Conservation (phyloP, 2,888 invertebrate species). For the Lasioglossum lativentre region DNA sequence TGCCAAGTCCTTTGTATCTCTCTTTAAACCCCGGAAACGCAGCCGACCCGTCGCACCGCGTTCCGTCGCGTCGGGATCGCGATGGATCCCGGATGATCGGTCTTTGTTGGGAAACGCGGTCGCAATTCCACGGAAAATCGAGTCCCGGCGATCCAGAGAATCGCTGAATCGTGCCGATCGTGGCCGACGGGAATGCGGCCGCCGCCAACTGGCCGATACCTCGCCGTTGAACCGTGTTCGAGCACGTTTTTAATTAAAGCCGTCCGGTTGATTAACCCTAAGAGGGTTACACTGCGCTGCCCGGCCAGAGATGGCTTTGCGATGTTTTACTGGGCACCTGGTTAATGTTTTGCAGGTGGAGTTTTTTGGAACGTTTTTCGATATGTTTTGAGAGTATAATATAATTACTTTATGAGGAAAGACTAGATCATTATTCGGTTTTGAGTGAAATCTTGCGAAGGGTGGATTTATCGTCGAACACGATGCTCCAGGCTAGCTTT, state of each 20-base stretch:
- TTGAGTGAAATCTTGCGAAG: not conserved
- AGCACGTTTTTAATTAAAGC: slow-evolving; percentile 4
- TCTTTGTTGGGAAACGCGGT: slow-evolving; percentile 48
- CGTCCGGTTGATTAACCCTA: not conserved
- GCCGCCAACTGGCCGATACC: not conserved
- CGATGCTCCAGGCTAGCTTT: no score
- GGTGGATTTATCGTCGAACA: no score
- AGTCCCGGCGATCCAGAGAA: slow-evolving; percentile 1
- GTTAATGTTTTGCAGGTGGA: not conserved
- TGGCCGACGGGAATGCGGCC: not conserved
- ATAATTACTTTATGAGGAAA: not conserved
- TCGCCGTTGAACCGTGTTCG: not conserved
- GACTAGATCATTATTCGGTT: not conserved
- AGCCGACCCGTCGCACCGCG: not conserved
- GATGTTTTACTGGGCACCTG: not conserved
- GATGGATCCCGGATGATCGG: slow-evolving; percentile 12
- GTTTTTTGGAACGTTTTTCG: no score
- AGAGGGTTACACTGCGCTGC: not conserved
- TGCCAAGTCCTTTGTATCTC: slow-evolving; percentile 55
- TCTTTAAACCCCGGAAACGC: slow-evolving; percentile 56
- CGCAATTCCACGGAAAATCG: slow-evolving; percentile 32
- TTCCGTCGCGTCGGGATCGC: not conserved
- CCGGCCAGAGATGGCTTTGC: not conserved
- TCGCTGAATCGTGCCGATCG: slow-evolving; percentile 29
- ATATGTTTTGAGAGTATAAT: not conserved